Base-by-base conservation (phyloP, 2,797 vertebrate species). In the Platyrinchus mystaceus region DNA sequence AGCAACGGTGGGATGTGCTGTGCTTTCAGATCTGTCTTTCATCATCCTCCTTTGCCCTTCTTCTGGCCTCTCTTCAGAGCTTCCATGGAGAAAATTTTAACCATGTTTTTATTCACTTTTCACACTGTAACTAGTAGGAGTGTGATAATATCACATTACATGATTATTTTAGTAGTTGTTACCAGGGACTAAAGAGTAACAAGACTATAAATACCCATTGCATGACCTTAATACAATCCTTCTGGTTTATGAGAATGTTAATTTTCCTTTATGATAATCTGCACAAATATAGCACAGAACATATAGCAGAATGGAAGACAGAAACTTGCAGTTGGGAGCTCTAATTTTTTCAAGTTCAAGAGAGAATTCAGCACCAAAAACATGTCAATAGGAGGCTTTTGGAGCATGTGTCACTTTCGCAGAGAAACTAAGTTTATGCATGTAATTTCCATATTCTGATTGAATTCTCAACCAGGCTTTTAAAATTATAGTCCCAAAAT, bases 391-490 rank as follows among this genome's bases (percentile, higher is more conserved):
- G 60, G 32, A 80, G 69, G 53, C 39, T 82, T 74, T 75, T 71
- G 73, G 66, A 71, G 64, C 73, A 39, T 62, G 89, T 75, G 58
- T 90, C 53, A 55, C 28, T n/a, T 88, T 53, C 74, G 79, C 62
- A 90, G 50, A 89, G 70, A 76, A 94, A 47, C 83, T 34, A 64
- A 89, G 36, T 80, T 87, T 90, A 60, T 70, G 52, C 39, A 17
- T 60, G 28, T 37, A n/a, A 93, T 93, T 93, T 93, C 74, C 86
- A 96, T 93, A 85, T 79, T 64, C 60, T 77, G 64, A 59, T 52
- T 70, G 63, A 70, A 87, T 87, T 86, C 32, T 90, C 80, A 69
- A 43, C 32, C 11, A 90, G 16, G 24, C 52, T 90, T 93, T 93
- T 59, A 59, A 88, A 91, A 53, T 75, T 64, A 21, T 8, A 74